phyloP scores from a whole-genome alignment of 2,888 invertebrate genomes.

The Trachelus stipa region DNA sequence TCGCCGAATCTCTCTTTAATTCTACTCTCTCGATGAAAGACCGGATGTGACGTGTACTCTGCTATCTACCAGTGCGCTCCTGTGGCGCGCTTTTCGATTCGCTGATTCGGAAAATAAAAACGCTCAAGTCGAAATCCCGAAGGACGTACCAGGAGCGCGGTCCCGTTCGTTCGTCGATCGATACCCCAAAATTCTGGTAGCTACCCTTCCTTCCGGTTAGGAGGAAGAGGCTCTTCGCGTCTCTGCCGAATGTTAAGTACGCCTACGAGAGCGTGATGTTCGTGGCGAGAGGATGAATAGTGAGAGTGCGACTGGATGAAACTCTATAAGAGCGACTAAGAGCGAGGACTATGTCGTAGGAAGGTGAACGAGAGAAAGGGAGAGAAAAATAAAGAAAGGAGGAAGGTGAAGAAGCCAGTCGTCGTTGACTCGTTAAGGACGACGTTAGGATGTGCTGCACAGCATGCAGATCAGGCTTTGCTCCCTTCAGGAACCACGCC shows the following conservation, averaged over 20 bases:
- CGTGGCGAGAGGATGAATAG: constrained; percentile 19
- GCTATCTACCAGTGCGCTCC: not conserved
- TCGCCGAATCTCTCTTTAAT: constrained; percentile 8
- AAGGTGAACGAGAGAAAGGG: constrained; percentile 19
- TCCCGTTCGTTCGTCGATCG: not conserved
- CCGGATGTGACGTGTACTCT: not conserved
- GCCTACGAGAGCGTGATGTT: constrained; percentile 29
- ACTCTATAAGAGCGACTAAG: constrained; percentile 17
- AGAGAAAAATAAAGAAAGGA: constrained; percentile 16
- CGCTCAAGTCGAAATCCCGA: not conserved
- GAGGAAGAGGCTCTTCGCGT: constrained; percentile 1
- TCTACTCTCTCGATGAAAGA: constrained; percentile 12
- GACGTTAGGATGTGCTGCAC: constrained; percentile 50
- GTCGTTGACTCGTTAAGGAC: constrained; percentile 57
- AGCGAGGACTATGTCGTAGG: not conserved
- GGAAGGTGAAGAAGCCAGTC: constrained; percentile 26
- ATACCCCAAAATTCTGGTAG: not conserved
- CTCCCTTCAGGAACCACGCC: constrained; percentile 24
- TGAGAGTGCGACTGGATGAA: constrained; percentile 11
- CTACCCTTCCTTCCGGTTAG: not conserved
- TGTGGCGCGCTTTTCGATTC: not conserved
- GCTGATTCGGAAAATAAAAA: not conserved
- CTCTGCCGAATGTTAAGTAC: constrained; percentile 51
- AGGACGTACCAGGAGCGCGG: not conserved
- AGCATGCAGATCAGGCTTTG: constrained; percentile 56